Base-by-base conservation (phyloP, 2,888 invertebrate species). In the Pollenia amentaria region DNA sequence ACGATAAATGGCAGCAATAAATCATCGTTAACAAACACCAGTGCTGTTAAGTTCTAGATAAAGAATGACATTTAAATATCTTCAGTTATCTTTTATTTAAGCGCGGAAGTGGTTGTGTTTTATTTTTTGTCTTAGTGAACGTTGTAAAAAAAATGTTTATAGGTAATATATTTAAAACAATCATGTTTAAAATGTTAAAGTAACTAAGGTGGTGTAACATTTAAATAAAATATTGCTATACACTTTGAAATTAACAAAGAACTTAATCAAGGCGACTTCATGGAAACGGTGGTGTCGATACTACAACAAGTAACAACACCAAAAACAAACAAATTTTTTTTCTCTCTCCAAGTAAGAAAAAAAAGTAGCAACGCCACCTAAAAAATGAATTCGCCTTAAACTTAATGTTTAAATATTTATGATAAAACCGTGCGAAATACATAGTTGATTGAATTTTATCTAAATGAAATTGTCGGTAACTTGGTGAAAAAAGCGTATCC, bases 51-150 rank as follows among this genome's bases (percentile, higher is more conserved):
- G 44, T 38, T 14, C 14, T 0, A 0, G 11, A 18, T 16, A 40
- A 14, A 0, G 7, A 0, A 21, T 72, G 42, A 55, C 70, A 10
- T 70, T 53, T 38, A 0, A 6, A 6, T 29, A 29, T 42, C 9
- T 18, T 11, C 40, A 62, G 62, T 76, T 76, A 53, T n/a, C 14
- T 9, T 67, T 48, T 9, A n/a, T 29, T 67, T 48, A 40, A 4
- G 40, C 48, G 51, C 48, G 48, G 12, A 18, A 62, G 48, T 40
- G 38, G 60, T 46, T n/a, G n/a, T n/a, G 14, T 29, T 29, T 4
- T 72, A 10, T 14, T 40, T 10, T 7, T 11, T 7, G 14, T n/a
- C 7, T 1, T 12, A 44, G 18, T 40, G n/a, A 40, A 16, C 62
- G 40, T 46, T 1, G 1, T 18, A 48, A 62, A 76, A 42, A 40